Evolutionary conservation across 2,888 invertebrate genomes (phyloP), one percentile per base, ranked within the genome.

Genomic region (Hydropsyche betteni): DNA sequence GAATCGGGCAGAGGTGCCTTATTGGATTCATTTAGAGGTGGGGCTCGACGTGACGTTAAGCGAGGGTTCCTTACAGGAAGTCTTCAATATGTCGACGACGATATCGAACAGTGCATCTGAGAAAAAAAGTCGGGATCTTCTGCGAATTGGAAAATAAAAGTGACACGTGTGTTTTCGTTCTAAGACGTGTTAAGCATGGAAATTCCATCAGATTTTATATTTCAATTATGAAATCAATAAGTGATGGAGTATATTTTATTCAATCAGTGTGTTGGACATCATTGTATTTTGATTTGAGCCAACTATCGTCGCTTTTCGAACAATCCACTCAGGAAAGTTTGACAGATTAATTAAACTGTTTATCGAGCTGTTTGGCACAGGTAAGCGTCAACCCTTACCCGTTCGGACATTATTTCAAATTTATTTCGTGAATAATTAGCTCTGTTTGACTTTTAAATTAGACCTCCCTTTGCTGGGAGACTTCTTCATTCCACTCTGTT

Each of bases 1-100:
- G 38, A 74, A 38, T 55, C 38, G 38, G 34, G 69, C 74, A 50
- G 53, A 55, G 75, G 72, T 44, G 74, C 55, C 74, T 77, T 79
- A 79, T 79, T 79, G 78, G 78, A 77, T 79, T 79, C 78, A 79
- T 79, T 79, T 75, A 69, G 74, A 24, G 74, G 53, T 71, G 77
- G 75, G 74, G 77, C 53, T 72, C 75, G 70, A 58, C 61, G 74
- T 64, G 71, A 74, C 61, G 74, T 75, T 74, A 74, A 70, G 74
- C 70, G 75, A 53, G 74, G 74, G 61, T 70, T 51, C 69, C 72
- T 69, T 74, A 72, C 70, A 71, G 75, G 77, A 75, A 71, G 74
- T 74, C 75, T 74, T 61, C 51, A 33, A 33, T n/a, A 64, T 74
- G 64, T 64, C 44, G 52, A 53, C 55, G 55, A 53, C 53, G 70